These are phyloP conservation scores for Nylanderia fulva DNA, from an alignment of 1,140 invertebrate genomes.

Conservation along the genomic window DNA sequence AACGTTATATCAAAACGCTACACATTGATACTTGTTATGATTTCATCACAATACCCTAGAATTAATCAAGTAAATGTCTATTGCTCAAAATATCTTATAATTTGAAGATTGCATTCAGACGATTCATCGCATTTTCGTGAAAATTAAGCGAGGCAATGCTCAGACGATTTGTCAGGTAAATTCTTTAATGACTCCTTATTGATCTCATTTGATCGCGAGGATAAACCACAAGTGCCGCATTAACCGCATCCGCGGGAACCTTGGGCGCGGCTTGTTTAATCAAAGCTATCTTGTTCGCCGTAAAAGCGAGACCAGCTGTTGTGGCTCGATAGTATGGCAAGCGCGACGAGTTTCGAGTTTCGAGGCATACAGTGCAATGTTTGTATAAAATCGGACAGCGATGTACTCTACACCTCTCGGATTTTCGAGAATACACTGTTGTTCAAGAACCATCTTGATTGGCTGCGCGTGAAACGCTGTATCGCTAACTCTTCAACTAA, in stretches of 20 bases:
- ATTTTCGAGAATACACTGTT: conserved; percentile 58
- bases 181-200: conserved; percentile 26
- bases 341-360: conserved; percentile 40
- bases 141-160: background rate
- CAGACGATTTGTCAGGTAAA: conserved; percentile 50
- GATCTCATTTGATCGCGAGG: conserved; percentile 40
- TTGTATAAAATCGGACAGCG: conserved; percentile 46
- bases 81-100: background rate
- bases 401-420: background rate
- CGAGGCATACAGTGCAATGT: conserved; percentile 36
- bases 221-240: conserved; percentile 22
- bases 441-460: conserved; percentile 38
- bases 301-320: conserved; percentile 73
- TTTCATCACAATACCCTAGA: background rate
- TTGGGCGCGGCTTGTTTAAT: conserved; percentile 67
- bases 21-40: background rate
- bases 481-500: conserved; percentile 43
- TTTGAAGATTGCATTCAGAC: background rate
- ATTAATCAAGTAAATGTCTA: background rate
- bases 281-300: conserved; percentile 64
- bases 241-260: conserved; percentile 52
- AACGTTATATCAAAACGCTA: background rate
- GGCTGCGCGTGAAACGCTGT: conserved; percentile 23
- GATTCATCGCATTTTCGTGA: background rate
- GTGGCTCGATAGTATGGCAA: conserved; percentile 26